Conservation (phyloP, 2,888 invertebrate species). For the Tigriopus californicus region DNA sequence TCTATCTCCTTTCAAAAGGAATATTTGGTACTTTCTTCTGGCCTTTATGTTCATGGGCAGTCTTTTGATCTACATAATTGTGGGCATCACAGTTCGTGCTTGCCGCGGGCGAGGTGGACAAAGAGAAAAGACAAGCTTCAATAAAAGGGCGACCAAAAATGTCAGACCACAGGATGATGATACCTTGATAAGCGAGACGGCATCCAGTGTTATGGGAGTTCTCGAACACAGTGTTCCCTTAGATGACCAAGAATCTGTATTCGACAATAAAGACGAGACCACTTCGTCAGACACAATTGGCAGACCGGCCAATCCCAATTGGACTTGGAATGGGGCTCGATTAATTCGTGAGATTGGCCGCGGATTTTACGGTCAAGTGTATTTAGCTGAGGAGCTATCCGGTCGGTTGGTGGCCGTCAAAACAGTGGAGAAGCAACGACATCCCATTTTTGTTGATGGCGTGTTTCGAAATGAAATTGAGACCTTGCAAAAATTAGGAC, state of each 20-base stretch:
- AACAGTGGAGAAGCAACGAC: constrained; percentile 6
- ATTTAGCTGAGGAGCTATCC: neutral
- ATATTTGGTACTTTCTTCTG: neutral
- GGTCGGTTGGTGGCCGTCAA: constrained; percentile 3
- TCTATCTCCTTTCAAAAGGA: neutral
- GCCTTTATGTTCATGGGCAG: neutral
- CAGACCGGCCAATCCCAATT: neutral
- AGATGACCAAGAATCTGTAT: neutral
- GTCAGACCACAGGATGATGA: too few species aligned
- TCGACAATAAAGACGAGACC: neutral
- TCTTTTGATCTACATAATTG: too few species aligned
- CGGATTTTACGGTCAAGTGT: constrained; percentile 3
- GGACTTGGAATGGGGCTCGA: constrained; percentile 1
- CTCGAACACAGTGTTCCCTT: neutral
- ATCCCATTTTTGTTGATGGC: too few species aligned
- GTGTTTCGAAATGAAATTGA: constrained; percentile 1
- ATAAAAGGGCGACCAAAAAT: too few species aligned
- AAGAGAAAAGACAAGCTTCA: neutral
- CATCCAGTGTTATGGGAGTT: too few species aligned
- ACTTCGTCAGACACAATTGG: neutral
- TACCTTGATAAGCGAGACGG: too few species aligned
- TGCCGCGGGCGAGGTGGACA: neutral
- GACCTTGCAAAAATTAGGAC: neutral
- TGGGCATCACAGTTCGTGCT: neutral
- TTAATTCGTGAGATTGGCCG: constrained; percentile 1